These are phyloP conservation scores for Neolamprologus devosi DNA, from an alignment of 2,113 vertebrate species.

Conservation along the genomic window DNA sequence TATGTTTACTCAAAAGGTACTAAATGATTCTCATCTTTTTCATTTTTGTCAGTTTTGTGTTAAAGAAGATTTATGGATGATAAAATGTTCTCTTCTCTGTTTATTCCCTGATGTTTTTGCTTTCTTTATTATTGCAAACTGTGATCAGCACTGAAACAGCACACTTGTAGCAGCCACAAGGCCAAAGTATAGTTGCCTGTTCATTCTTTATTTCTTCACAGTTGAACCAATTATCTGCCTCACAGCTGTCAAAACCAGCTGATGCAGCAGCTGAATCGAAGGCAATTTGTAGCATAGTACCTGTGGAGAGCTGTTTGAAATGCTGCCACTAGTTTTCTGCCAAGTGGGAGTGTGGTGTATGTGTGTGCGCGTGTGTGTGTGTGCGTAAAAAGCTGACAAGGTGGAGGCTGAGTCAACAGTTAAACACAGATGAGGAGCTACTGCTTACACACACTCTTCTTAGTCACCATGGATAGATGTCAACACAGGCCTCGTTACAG, in stretches of 20 bases:
- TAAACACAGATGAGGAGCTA: slow-evolving; percentile 34
- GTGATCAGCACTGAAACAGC: slow-evolving; percentile 7
- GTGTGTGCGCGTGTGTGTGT: background rate
- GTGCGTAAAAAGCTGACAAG: slow-evolving; percentile 13
- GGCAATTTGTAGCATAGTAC: slow-evolving; percentile 55
- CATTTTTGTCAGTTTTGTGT: background rate
- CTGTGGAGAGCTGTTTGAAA: slow-evolving; percentile 59
- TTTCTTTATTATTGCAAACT: background rate
- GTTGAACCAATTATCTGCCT: slow-evolving; percentile 55
- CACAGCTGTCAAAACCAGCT: slow-evolving; percentile 55
- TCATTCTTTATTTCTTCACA: slow-evolving; percentile 47
- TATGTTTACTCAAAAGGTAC: background rate
- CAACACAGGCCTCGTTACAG: slow-evolving; percentile 2
- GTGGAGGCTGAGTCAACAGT: slow-evolving; percentile 57
- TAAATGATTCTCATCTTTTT: background rate
- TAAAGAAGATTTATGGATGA: background rate
- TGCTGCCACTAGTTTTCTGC: slow-evolving; percentile 43
- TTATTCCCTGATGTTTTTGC: background rate
- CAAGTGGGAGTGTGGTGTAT: background rate
- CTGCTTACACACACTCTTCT: slow-evolving; percentile 22
- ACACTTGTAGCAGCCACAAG: background rate
- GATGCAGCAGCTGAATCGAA: slow-evolving; percentile 59
- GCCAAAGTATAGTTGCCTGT: background rate
- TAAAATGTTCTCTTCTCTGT: background rate
- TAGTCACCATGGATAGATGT: slow-evolving; percentile 16